phyloP scores from a whole-genome alignment of 1,140 invertebrate species.

The Matsumurasca onukii region DNA sequence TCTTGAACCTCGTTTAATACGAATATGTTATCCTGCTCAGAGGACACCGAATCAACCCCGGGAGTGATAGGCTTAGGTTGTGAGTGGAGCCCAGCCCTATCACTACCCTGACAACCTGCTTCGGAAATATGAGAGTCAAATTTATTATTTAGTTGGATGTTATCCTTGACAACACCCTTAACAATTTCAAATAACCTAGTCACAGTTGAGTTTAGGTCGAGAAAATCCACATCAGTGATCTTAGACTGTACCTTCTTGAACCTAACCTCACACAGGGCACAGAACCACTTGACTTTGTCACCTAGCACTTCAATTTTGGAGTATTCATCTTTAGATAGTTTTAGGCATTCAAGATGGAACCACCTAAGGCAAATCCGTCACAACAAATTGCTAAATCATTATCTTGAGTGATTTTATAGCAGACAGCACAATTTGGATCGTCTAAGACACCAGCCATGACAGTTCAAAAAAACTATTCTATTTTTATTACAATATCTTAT shows the following conservation, averaged over 20 bases:
- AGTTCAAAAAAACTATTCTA: no score
- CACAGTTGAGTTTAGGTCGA: no score
- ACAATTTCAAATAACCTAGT: no score
- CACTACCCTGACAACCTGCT: no score
- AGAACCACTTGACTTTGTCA: constrained; percentile 1
- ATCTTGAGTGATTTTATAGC: not conserved
- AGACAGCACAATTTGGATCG: constrained; percentile 1
- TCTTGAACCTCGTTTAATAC: no score
- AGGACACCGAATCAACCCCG: no score
- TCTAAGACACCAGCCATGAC: not conserved
- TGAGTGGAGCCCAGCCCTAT: no score
- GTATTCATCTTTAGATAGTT: not conserved
- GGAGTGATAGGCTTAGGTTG: no score
- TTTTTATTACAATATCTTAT: no score
- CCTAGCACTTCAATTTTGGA: not conserved
- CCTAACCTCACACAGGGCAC: not conserved
- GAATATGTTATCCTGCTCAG: no score
- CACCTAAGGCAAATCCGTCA: not conserved
- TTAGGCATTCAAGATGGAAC: not conserved
- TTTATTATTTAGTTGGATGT: not conserved
- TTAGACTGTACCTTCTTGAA: not conserved
- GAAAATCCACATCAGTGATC: not conserved
- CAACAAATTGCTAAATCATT: not conserved
- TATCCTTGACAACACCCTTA: not conserved
- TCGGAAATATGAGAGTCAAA: no score